Evolutionary conservation across 2,113 vertebrate genomes (phyloP).

Genomic region (Cyphomyrus plagiostoma): DNA sequence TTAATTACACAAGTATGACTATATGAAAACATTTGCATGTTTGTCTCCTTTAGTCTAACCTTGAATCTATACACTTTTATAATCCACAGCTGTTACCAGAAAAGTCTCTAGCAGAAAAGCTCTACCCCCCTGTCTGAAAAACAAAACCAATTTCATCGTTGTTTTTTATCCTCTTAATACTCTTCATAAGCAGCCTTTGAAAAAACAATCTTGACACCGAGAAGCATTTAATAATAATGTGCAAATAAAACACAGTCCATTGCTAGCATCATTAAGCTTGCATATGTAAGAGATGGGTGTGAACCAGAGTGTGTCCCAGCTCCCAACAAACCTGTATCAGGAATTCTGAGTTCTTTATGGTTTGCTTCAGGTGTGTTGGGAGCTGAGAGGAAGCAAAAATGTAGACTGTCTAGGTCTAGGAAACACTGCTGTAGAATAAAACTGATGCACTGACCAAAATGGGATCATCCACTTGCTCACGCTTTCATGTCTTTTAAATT

Average conservation of each 20-base stretch:
- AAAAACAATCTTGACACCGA: background rate
- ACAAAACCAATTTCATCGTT: background rate
- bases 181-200: background rate
- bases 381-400: background rate
- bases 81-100: background rate
- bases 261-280: background rate
- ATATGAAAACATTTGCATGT: background rate
- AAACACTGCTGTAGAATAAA: background rate
- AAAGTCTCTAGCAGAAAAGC: background rate
- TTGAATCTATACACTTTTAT: background rate
- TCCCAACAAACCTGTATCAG: background rate
- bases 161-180: background rate
- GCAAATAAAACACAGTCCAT: background rate
- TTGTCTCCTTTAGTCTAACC: background rate
- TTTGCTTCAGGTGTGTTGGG: background rate
- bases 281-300: background rate
- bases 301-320: background rate
- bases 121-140: background rate
- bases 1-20: background rate
- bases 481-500: background rate
- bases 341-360: background rate
- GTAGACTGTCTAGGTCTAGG: background rate
- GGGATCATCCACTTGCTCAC: background rate
- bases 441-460: background rate
- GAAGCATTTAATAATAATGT: background rate